phyloP scores from a whole-genome alignment of 2,888 invertebrate species.

The Chalcis sispes region DNA sequence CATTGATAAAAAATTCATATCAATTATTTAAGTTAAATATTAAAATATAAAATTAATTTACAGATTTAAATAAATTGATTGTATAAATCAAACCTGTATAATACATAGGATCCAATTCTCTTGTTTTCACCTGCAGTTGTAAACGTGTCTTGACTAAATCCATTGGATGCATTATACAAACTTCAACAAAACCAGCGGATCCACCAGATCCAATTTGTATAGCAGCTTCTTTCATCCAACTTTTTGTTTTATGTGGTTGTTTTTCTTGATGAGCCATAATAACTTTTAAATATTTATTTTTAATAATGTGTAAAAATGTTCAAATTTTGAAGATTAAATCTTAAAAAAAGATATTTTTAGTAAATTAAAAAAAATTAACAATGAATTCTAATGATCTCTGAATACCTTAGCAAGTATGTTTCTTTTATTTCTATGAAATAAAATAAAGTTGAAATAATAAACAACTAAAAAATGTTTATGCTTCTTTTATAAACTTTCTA shows the following conservation, averaged over 20 bases:
- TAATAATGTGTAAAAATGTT: neutral
- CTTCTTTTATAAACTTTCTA: too few relatives aligned
- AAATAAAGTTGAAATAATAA: too few relatives aligned
- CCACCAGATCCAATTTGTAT: conserved; percentile 93
- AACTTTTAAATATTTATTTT: conserved; percentile 6
- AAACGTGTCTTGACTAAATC: conserved; percentile 95
- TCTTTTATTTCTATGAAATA: too few relatives aligned
- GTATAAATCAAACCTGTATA: conserved; percentile 69
- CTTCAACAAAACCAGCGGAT: conserved; percentile 94
- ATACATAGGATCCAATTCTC: conserved; percentile 67
- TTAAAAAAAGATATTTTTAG: conserved; percentile 1
- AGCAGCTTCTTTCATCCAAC: conserved; percentile 81
- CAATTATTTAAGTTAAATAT: too few relatives aligned
- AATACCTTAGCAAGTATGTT: too few relatives aligned
- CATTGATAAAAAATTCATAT: too few relatives aligned
- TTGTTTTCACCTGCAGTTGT: conserved; percentile 82
- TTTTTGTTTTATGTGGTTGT: conserved; percentile 19
- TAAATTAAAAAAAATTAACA: neutral
- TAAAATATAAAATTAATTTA: neutral
- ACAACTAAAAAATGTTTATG: too few relatives aligned
- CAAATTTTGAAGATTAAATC: neutral
- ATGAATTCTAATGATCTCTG: too few relatives aligned
- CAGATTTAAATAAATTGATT: neutral
- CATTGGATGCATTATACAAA: conserved; percentile 96
- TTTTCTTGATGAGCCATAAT: conserved; percentile 22